Evolutionary conservation across 2,113 vertebrate genomes (phyloP).

Genomic region (Nyctibius bracteatus): DNA sequence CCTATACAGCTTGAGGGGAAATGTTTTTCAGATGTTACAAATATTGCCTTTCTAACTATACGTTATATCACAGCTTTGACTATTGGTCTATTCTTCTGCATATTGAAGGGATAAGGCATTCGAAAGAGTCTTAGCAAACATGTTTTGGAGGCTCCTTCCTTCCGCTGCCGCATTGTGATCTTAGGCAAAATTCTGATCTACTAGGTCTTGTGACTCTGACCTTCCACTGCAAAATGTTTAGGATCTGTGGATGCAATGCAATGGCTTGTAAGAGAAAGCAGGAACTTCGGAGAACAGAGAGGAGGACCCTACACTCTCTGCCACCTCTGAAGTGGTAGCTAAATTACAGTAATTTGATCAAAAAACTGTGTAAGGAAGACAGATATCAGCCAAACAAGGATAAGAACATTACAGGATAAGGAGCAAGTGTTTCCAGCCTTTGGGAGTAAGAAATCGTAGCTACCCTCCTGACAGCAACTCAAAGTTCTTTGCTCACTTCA

Average conservation of each 20-base stretch:
- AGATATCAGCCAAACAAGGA: not conserved
- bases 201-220: not conserved
- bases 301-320: not conserved
- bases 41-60: not conserved
- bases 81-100: not conserved
- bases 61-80: not conserved
- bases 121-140: not conserved
- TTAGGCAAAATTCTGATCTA: not conserved
- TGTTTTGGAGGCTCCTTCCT: not conserved
- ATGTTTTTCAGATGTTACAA: not conserved
- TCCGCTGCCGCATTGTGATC: not conserved
- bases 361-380: not conserved
- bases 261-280: not conserved
- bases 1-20: not conserved
- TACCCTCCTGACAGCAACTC: not conserved
- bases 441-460: not conserved
- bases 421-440: not conserved
- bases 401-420: not conserved
- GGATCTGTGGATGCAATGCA: not conserved
- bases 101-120: not conserved
- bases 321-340: not conserved
- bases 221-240: not conserved
- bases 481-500: not conserved
- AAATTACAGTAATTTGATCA: not conserved
- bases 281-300: not conserved